These are phyloP conservation scores for Hippotragus niger DNA, from an alignment of 2,113 vertebrate genomes.

Conservation along the genomic window DNA sequence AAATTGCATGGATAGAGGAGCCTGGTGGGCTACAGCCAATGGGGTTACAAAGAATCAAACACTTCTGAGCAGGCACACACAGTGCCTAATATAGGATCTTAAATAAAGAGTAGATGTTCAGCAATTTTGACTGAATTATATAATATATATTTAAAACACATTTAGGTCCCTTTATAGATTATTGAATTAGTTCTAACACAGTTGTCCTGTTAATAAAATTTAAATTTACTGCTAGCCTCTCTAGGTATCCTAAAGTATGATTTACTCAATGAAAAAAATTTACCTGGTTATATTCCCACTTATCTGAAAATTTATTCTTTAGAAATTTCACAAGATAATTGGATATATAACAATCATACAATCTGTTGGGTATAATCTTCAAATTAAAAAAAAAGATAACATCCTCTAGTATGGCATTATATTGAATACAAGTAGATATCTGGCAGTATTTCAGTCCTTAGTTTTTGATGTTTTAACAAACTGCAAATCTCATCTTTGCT, in stretches of 20 bases:
- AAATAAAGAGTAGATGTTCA: neutral
- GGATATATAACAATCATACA: neutral
- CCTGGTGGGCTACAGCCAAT: neutral
- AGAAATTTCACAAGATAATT: neutral
- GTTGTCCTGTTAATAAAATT: neutral
- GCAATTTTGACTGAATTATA: neutral
- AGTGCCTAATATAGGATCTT: neutral
- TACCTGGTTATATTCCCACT: neutral
- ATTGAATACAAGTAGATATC: neutral
- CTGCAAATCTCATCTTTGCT: slow-evolving; percentile 7
- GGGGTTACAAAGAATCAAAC: neutral
- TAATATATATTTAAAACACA: neutral
- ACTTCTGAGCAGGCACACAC: neutral
- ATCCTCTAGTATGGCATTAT: neutral
- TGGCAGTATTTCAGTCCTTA: neutral
- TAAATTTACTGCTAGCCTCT: neutral
- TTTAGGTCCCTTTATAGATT: neutral
- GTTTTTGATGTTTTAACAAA: neutral
- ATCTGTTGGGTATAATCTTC: neutral
- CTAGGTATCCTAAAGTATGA: neutral
- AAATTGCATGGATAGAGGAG: neutral
- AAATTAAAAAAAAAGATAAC: neutral
- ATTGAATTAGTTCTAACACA: neutral
- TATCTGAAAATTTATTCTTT: neutral
- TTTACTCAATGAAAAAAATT: neutral